These are phyloP conservation scores for Phylloscopus whistleri DNA, from an alignment of 2,113 vertebrate genomes.

Conservation along the genomic window DNA sequence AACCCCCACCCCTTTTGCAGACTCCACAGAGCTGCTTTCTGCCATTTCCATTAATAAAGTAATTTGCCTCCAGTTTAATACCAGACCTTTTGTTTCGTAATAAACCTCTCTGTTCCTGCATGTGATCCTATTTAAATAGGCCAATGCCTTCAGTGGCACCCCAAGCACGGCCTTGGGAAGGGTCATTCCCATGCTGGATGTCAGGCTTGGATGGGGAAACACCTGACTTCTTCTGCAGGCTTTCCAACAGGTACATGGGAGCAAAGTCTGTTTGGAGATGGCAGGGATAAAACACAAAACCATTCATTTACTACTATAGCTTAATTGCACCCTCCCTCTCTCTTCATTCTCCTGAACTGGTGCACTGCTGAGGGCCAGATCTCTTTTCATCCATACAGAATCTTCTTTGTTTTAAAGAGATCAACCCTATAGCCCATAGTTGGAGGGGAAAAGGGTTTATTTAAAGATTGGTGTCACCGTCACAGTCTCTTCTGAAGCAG, in stretches of 20 bases:
- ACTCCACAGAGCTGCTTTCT: neutral
- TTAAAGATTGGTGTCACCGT: slow-evolving; percentile 30
- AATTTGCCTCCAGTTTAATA: neutral
- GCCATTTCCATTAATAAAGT: neutral
- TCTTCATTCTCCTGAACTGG: neutral
- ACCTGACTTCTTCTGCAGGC: neutral
- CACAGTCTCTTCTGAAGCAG: slow-evolving; percentile 11
- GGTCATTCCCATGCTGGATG: neutral
- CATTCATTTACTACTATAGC: slow-evolving; percentile 42
- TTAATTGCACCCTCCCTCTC: slow-evolving; percentile 9
- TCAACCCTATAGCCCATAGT: neutral
- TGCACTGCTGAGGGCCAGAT: slow-evolving; percentile 21
- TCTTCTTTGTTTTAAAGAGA: slow-evolving; percentile 42
- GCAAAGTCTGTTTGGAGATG: slow-evolving; percentile 41
- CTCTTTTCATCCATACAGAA: slow-evolving; percentile 22
- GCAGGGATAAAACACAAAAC: slow-evolving; percentile 39
- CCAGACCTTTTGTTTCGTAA: neutral
- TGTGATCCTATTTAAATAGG: neutral
- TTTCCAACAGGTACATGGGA: slow-evolving; percentile 18
- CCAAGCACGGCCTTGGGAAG: neutral
- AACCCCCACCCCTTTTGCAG: neutral
- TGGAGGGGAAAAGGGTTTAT: neutral
- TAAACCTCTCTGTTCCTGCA: neutral
- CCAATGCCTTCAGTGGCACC: rapidly evolving
- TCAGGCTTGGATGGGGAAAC: neutral